Evolutionary conservation across 35 echinoderm and acorn worm species (phyloP).

Genomic region (Heliocidaris erythrogramma): DNA sequence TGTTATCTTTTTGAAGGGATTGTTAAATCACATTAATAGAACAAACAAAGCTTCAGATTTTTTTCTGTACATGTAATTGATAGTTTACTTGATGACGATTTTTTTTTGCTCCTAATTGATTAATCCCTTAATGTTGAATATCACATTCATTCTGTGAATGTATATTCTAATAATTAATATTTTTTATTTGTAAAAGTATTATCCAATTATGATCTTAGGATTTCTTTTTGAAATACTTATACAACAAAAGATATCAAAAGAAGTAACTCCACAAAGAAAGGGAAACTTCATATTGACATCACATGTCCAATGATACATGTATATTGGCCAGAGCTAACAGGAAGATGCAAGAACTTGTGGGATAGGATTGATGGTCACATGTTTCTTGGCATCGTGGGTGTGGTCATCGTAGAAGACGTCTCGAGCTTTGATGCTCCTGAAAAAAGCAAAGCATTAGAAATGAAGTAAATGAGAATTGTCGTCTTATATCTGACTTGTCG

Average conservation of each 20-base stretch:
- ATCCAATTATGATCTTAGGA: not conserved
- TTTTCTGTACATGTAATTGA: no score
- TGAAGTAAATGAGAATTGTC: not conserved
- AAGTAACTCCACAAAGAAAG: not conserved
- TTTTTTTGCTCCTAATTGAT: no score
- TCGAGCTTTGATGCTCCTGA: slow-evolving; percentile 95
- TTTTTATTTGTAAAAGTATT: not conserved
- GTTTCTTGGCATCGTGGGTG: slow-evolving; percentile 93
- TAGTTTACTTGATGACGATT: no score
- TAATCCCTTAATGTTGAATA: no score
- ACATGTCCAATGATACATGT: not conserved
- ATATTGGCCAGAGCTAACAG: not conserved
- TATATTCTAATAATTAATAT: no score
- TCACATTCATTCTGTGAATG: no score
- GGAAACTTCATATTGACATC: not conserved
- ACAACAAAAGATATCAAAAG: not conserved
- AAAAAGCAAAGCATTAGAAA: not conserved
- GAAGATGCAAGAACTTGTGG: slow-evolving; percentile 73
- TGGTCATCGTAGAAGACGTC: slow-evolving; percentile 94
- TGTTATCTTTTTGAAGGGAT: no score
- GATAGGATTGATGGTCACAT: slow-evolving; percentile 70
- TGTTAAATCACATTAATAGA: no score
- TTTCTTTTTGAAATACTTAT: not conserved
- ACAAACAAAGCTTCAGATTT: no score
- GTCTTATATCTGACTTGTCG: not conserved